These are phyloP conservation scores for Hirtodrosophila duncani DNA, from an alignment of 2,888 invertebrate genomes.

Conservation along the genomic window DNA sequence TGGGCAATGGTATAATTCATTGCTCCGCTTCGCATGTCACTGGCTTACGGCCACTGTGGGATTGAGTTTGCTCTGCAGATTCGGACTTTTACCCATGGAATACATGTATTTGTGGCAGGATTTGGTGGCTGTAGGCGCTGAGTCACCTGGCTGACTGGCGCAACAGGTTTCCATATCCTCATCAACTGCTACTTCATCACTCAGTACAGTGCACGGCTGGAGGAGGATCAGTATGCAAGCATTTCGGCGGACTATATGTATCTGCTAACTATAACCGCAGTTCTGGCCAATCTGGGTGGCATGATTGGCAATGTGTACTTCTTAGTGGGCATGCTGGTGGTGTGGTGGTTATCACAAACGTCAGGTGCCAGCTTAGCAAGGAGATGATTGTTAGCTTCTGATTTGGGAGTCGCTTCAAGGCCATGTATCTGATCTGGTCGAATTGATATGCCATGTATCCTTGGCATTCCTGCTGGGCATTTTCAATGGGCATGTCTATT, in stretches of 20 bases:
- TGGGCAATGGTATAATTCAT: constrained; percentile 87
- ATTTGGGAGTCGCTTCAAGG: constrained; percentile 99
- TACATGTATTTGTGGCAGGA: constrained; percentile 87
- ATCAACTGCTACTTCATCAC: constrained; percentile 98
- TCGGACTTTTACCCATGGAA: constrained; percentile 87
- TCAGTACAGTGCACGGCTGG: constrained; percentile 83
- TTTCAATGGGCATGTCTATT: constrained; percentile 96
- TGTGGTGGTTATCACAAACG: constrained; percentile 95
- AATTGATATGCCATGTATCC: constrained; percentile 85
- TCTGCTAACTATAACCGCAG: constrained; percentile 93
- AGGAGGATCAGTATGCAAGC: constrained; percentile 90
- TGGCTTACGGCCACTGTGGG: constrained; percentile 94
- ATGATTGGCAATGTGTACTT: constrained; percentile 88
- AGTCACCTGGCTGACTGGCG: constrained; percentile 89
- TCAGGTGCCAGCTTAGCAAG: constrained; percentile 99
- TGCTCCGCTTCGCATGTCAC: constrained; percentile 95
- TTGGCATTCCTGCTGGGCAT: constrained; percentile 96
- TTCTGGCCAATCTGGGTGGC: constrained; percentile 88
- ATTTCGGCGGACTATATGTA: constrained; percentile 97
- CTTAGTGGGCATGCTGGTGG: constrained; percentile 98
- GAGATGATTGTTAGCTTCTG: constrained; percentile 97
- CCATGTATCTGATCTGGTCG: constrained; percentile 99
- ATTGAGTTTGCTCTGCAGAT: constrained; percentile 90
- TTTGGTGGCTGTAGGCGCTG: constrained; percentile 93
- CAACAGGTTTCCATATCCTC: constrained; percentile 96